Conservation (phyloP, 2,888 invertebrate genomes). For the Hartigia nigra region DNA sequence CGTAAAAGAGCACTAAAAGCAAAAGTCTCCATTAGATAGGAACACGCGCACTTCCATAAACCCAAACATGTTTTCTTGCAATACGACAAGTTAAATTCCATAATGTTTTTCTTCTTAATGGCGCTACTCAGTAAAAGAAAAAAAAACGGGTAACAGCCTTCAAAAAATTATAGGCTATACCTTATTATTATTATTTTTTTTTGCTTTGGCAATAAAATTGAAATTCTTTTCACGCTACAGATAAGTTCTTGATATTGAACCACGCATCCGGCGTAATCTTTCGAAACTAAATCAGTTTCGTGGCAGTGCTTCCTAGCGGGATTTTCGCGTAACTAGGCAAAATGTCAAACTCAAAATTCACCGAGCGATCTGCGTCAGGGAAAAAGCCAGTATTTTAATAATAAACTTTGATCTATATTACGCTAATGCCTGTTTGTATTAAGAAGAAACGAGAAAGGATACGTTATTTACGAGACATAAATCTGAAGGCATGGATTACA, state of each 20-base stretch:
- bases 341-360: background rate
- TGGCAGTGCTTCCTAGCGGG: background rate
- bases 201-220: background rate
- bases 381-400: background rate
- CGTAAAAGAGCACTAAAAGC: conserved; percentile 40
- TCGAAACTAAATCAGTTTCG: too few species aligned
- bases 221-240: background rate
- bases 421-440: background rate
- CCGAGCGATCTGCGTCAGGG: background rate
- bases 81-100: background rate
- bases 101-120: background rate
- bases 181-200: background rate
- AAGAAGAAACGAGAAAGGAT: background rate
- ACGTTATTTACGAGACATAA: background rate
- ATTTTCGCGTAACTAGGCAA: background rate
- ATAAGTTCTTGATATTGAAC: background rate
- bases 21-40: conserved; percentile 44
- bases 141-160: too few species aligned
- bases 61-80: background rate
- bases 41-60: background rate
- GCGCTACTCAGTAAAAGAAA: background rate
- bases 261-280: too few species aligned
- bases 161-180: too few species aligned
- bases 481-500: background rate
- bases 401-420: background rate